These are phyloP conservation scores for Halcyon chelicuti DNA, from an alignment of 2,797 vertebrate genomes.

Conservation along the genomic window DNA sequence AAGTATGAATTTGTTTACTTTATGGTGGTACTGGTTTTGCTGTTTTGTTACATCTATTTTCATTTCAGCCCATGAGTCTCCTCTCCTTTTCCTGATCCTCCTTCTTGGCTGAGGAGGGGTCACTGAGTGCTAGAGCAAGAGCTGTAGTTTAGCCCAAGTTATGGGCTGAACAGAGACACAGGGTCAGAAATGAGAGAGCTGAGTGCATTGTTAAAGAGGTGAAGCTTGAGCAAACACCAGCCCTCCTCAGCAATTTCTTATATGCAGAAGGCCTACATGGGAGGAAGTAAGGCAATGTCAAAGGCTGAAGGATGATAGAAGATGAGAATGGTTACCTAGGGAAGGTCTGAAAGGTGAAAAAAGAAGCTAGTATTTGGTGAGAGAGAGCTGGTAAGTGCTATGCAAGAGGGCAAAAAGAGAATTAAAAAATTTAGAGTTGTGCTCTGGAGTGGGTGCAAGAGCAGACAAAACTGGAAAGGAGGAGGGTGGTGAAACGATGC, in stretches of 20 bases:
- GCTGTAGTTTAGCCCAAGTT: neutral
- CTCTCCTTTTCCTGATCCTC: no score
- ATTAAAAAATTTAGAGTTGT: neutral
- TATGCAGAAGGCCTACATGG: accelerated
- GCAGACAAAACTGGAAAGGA: neutral
- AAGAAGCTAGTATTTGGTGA: neutral
- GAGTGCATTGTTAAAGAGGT: neutral
- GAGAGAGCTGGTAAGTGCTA: neutral
- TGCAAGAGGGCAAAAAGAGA: neutral
- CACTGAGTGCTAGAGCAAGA: neutral
- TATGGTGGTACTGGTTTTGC: neutral
- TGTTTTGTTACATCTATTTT: neutral
- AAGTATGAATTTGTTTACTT: neutral
- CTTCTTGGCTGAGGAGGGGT: neutral
- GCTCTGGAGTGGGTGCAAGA: neutral
- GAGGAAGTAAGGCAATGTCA: neutral
- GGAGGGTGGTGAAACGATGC: neutral
- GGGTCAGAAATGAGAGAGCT: neutral
- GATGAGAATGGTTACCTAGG: neutral
- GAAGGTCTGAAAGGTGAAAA: neutral
- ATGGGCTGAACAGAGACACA: neutral
- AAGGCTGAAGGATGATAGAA: neutral
- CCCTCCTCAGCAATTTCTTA: neutral
- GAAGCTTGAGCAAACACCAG: neutral
- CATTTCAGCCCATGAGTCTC: neutral